Evolutionary conservation across 2,113 vertebrate genomes (phyloP).

Genomic region (Eidolon helvum): DNA sequence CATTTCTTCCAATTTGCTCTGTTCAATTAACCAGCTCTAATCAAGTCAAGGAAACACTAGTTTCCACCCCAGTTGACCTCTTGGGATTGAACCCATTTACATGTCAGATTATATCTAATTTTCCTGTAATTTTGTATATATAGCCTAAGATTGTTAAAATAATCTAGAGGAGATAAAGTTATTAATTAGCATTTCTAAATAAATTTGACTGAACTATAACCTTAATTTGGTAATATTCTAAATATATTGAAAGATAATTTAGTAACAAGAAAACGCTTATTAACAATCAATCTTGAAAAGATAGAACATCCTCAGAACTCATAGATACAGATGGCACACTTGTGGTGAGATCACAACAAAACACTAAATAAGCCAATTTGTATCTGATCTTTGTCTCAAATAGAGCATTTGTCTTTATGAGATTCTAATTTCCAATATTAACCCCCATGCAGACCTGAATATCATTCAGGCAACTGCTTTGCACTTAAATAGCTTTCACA

Average conservation of each 20-base stretch:
- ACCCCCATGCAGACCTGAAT: constrained; percentile 16
- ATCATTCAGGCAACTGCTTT: constrained; percentile 37
- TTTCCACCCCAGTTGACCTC: neutral
- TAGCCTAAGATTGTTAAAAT: neutral
- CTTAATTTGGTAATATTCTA: constrained; percentile 17
- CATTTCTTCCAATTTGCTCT: neutral
- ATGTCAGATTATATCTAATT: neutral
- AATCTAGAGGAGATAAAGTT: neutral
- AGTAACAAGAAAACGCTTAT: constrained; percentile 39
- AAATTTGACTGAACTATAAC: neutral
- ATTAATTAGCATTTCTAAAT: constrained; percentile 23
- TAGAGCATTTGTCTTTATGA: constrained; percentile 9
- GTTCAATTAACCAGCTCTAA: neutral
- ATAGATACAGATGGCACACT: neutral
- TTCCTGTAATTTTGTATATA: neutral
- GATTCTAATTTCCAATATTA: constrained; percentile 40
- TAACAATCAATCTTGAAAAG: constrained; percentile 40
- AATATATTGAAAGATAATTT: constrained; percentile 39
- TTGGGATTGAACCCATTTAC: neutral
- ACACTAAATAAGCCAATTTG: constrained; percentile 22
- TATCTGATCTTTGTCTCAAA: neutral
- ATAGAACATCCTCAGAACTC: neutral
- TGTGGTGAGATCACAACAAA: neutral
- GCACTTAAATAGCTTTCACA: constrained; percentile 13
- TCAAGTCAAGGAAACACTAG: neutral